These are phyloP conservation scores for Amphipyra berbera DNA, from an alignment of 2,888 invertebrate species.

Conservation along the genomic window DNA sequence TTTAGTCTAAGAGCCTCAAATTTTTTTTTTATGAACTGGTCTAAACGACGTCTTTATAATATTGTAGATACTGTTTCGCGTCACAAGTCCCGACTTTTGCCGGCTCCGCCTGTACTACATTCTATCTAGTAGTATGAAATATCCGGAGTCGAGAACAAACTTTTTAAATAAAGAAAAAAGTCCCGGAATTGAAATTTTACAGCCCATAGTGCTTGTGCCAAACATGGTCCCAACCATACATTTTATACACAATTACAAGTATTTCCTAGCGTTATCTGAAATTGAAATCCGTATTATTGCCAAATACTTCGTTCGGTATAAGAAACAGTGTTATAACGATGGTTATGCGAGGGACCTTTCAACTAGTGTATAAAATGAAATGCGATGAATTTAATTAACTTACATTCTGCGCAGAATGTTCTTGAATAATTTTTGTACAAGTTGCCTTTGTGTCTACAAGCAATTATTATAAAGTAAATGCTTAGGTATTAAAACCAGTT, in stretches of 20 bases:
- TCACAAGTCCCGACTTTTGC: no score
- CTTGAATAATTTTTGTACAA: not conserved
- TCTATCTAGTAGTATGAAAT: not conserved
- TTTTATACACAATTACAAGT: conserved; percentile 75
- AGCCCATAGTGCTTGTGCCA: conserved; percentile 24
- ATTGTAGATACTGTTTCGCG: no score
- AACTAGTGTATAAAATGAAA: conserved; percentile 38
- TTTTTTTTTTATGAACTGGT: no score
- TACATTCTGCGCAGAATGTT: conserved; percentile 2
- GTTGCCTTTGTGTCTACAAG: not conserved
- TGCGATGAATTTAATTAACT: conserved; percentile 34
- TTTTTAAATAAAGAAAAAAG: conserved; percentile 11
- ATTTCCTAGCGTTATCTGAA: conserved; percentile 76
- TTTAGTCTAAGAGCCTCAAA: no score
- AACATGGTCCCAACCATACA: conserved; percentile 38
- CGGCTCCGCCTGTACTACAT: no score
- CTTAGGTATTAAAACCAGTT: conserved; percentile 1
- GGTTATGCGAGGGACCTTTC: conserved; percentile 25
- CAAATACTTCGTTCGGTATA: conserved; percentile 69
- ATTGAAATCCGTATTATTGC: conserved; percentile 80
- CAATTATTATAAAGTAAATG: not conserved
- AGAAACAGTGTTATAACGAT: conserved; percentile 41
- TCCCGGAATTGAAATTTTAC: conserved; percentile 38
- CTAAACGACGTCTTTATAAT: no score
- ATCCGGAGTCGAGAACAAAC: no score